phyloP scores from a whole-genome alignment of 2,113 vertebrate species.

The Nibea albiflora region DNA sequence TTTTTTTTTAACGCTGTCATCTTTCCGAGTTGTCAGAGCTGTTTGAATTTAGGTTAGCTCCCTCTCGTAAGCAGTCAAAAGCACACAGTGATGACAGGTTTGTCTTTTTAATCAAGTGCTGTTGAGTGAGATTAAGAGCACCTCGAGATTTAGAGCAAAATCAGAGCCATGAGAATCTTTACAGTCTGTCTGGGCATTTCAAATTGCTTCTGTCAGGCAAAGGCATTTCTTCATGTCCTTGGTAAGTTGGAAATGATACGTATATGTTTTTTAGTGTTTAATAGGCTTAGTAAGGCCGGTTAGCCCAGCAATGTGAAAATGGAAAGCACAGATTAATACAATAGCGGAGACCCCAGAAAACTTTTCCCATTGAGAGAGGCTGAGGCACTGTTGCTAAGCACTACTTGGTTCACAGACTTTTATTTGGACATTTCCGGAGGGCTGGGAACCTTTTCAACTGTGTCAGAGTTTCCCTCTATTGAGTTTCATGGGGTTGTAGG shows the following conservation, averaged over 20 bases:
- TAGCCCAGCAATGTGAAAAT: constrained; percentile 28
- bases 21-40: constrained; percentile 5
- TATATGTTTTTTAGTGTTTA: background rate
- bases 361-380: constrained; percentile 30
- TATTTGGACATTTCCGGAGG: constrained; percentile 48
- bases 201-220: background rate
- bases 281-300: background rate
- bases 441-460: constrained; percentile 43
- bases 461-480: constrained; percentile 39
- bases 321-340: constrained; percentile 16
- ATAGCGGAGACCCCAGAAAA: constrained; percentile 12
- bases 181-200: background rate
- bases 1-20: background rate
- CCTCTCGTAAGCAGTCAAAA: background rate
- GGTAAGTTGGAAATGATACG: background rate
- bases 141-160: constrained; percentile 51
- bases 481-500: constrained; percentile 16
- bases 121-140: constrained; percentile 45
- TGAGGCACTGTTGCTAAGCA: constrained; percentile 56
- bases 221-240: constrained; percentile 11
- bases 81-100: constrained; percentile 33
- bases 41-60: constrained; percentile 11
- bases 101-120: constrained; percentile 51
- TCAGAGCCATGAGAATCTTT: constrained; percentile 12
- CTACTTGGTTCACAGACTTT: constrained; percentile 39